Evolutionary conservation across 2,113 vertebrate species (phyloP).

Genomic region (Tachuris rubrigastra): DNA sequence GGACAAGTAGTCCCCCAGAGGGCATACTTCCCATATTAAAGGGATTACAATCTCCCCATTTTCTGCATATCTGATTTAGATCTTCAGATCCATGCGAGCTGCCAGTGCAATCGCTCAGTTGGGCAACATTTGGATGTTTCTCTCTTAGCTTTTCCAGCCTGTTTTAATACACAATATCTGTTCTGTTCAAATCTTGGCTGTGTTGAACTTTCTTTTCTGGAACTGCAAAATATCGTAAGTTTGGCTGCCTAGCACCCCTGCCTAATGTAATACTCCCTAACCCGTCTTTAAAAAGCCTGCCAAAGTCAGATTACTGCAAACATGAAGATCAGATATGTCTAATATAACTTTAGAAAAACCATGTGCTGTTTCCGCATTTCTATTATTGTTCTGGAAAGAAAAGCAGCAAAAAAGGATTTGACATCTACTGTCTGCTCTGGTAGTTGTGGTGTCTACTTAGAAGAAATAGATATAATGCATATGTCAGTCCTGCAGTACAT

Average conservation of each 20-base stretch:
- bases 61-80: conserved; percentile 34
- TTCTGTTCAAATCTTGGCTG: conserved; percentile 51
- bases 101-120: background rate
- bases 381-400: conserved; percentile 48
- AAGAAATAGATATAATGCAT: background rate
- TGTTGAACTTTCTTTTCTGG: conserved; percentile 37
- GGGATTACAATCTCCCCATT: conserved; percentile 49
- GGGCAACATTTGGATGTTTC: conserved; percentile 21
- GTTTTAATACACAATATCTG: conserved; percentile 52
- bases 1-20: conserved; percentile 23
- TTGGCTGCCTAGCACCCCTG: conserved; percentile 56
- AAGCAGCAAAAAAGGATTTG: conserved; percentile 26
- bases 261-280: conserved; percentile 56
- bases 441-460: background rate
- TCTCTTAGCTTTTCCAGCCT: conserved; percentile 25
- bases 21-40: conserved; percentile 40
- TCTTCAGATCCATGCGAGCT: background rate
- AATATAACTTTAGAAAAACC: conserved; percentile 51
- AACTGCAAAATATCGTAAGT: conserved; percentile 58
- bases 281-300: conserved; percentile 44
- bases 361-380: conserved; percentile 24
- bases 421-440: conserved; percentile 45
- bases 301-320: conserved; percentile 65
- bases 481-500: background rate
- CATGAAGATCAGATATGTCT: conserved; percentile 62